These are phyloP conservation scores for Philantomba maxwellii DNA, from an alignment of 2,113 vertebrate genomes.

Conservation along the genomic window DNA sequence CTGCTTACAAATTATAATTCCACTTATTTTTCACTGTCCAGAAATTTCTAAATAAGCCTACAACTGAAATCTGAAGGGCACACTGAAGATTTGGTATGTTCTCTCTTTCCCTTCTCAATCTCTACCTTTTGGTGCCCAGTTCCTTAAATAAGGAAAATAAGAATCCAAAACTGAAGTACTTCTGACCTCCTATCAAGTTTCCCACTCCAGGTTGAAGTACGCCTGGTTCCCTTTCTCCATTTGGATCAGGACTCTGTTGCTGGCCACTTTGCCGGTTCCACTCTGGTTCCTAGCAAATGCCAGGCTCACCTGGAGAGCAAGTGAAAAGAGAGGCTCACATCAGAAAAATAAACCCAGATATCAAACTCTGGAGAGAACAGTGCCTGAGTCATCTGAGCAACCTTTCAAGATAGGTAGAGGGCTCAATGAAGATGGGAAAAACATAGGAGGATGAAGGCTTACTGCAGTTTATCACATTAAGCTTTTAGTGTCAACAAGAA, in stretches of 20 bases:
- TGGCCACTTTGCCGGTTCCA: constrained; percentile 97
- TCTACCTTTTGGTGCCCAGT: constrained; percentile 71
- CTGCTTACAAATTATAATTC: constrained; percentile 43
- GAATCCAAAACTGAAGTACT: constrained; percentile 98
- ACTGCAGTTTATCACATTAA: constrained; percentile 68
- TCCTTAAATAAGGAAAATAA: constrained; percentile 96
- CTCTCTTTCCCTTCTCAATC: constrained; percentile 67
- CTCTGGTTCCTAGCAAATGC: constrained; percentile 98
- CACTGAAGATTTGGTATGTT: constrained; percentile 57
- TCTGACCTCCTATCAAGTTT: constrained; percentile 99
- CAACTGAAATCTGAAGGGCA: constrained; percentile 75
- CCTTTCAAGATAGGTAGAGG: constrained; percentile 49
- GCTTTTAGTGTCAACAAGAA: constrained; percentile 45
- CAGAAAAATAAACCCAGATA: constrained; percentile 75
- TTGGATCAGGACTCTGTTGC: constrained; percentile 97
- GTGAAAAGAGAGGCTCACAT: constrained; percentile 80
- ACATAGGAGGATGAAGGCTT: constrained; percentile 38
- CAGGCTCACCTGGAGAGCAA: constrained; percentile 93
- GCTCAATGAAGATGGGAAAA: constrained; percentile 36
- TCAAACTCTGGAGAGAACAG: constrained; percentile 70
- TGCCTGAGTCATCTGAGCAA: constrained; percentile 66
- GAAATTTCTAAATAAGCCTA: constrained; percentile 82
- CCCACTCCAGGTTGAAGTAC: constrained; percentile 98
- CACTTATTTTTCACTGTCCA: constrained; percentile 77
- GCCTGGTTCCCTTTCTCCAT: constrained; percentile 99